Evolutionary conservation across 1,140 invertebrate genomes (phyloP), one percentile per base, ranked within the genome.

Genomic region (Bombus vancouverensis): DNA sequence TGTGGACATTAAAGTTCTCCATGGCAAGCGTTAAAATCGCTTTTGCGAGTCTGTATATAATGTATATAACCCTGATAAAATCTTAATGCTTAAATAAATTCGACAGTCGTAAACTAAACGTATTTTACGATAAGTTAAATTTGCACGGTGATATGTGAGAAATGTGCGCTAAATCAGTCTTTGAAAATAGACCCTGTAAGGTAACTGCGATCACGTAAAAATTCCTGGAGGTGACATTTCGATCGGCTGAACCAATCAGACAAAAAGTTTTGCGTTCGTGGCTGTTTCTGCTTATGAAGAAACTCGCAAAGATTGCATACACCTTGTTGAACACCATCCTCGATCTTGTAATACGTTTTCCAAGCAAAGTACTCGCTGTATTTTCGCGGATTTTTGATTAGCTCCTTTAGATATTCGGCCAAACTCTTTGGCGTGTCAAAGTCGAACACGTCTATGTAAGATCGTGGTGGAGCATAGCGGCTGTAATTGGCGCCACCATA

Each of bases 381-480:
- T 62, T 95, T 92, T 0, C 81, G 66, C 2, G 90, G 86, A 90
- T 96, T 91, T 4, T 88, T 85, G 12, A 95, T 95, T 47, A 97
- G 89, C 59, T 90, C 89, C 18, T 92, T 92, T 68, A 97, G 88
- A 87, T 96, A 95, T 0, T 93, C 42, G 0, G 95, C 96, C 78
- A 97, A 91, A 3, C 95, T 89, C 81, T 94, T 89, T 0, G 95
- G 95, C 10, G 92, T 93, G 9, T 94, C 87, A 84, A 96, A 97
- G 72, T 96, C 94, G n/a, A 95, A 92, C 0, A 95, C 96, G 91
- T 97, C 94, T 71, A 97, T 96, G 89, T 96, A 97, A 0, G 97
- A 97, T 62, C 95, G 92, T 0, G 95, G 94, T 0, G 97, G 97
- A 15, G 96, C 94, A 37, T 96, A 93, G 12, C 81, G 86, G 1